Evolutionary conservation across 2,888 invertebrate genomes (phyloP), one percentile per base, ranked within the genome.

Genomic region (Drosophila neotestacea): DNA sequence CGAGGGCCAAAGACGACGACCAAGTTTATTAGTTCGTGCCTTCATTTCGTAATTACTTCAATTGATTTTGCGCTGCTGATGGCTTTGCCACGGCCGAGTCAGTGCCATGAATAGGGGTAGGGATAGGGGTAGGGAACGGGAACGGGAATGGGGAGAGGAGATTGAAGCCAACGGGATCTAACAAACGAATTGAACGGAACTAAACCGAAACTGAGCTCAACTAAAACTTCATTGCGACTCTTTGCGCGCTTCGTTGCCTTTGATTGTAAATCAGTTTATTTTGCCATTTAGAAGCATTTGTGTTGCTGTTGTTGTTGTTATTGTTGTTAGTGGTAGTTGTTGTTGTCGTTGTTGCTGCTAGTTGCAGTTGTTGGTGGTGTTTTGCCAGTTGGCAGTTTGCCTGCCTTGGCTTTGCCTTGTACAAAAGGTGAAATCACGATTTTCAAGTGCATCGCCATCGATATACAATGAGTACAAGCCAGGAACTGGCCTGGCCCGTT

Each of bases 31-130:
- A 91, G 91, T 91, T 91, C 91, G 91, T 91, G 91, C 91, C 91
- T 91, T 91, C 91, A 91, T 90, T 91, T 91, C 90, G 91, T 91
- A 91, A 91, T 91, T 91, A 90, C 91, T 86, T 88, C 91, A 91
- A 91, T 91, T 90, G 91, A 91, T 91, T 91, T 88, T 80, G 88
- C 73, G 80, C 89, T 90, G 91, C 89, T 88, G 85, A 86, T 86
- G 85, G 87, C 82, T 78, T 76, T 64, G 58, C 64, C 77, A 48
- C 55, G 54, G 60, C 60, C 41, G 1, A 39, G 13, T 11, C 47
- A 32, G 47, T 6, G 22, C 1, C 30, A 10, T 27, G 10, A 2
- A n/a, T 6, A 6, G 6, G 13, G 16, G 38, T 2, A 16, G 34
- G 11, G 41, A 3, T 3, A 39, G 46, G 42, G 55, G 54, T 46